Evolutionary conservation across 1,140 invertebrate species (phyloP).

Genomic region (Halesus radiatus): DNA sequence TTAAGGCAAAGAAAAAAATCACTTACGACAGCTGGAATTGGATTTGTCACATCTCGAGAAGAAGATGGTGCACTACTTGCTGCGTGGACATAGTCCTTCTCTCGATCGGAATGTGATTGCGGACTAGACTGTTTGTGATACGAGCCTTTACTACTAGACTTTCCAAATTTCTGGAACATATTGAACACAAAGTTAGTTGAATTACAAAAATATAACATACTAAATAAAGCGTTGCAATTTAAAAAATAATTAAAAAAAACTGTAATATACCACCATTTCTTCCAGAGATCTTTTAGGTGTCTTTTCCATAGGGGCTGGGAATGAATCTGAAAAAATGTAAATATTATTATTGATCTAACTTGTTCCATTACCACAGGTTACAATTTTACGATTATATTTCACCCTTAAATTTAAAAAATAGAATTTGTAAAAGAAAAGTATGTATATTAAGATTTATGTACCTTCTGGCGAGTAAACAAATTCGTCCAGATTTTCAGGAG

Average conservation of each 20-base stretch:
- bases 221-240: neutral
- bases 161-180: conserved; percentile 2
- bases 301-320: neutral
- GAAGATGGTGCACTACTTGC: neutral
- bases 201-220: neutral
- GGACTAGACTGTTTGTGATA: conserved; percentile 41
- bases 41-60: conserved; percentile 30
- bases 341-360: no score
- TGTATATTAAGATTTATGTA: no score
- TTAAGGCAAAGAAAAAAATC: neutral
- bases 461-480: neutral
- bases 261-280: conserved; percentile 51
- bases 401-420: no score
- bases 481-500: no score
- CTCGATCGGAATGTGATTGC: conserved; percentile 52
- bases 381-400: no score
- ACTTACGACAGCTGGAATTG: neutral
- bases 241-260: conserved; percentile 17
- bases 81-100: conserved; percentile 52
- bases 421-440: no score
- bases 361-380: no score
- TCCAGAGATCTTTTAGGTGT: conserved; percentile 47
- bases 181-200: conserved; percentile 15
- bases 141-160: conserved; percentile 35
- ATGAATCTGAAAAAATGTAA: conserved; percentile 6